Evolutionary conservation across 2,888 invertebrate genomes (phyloP), one percentile per base, ranked within the genome.

Genomic region (Halictus quadricinctus): DNA sequence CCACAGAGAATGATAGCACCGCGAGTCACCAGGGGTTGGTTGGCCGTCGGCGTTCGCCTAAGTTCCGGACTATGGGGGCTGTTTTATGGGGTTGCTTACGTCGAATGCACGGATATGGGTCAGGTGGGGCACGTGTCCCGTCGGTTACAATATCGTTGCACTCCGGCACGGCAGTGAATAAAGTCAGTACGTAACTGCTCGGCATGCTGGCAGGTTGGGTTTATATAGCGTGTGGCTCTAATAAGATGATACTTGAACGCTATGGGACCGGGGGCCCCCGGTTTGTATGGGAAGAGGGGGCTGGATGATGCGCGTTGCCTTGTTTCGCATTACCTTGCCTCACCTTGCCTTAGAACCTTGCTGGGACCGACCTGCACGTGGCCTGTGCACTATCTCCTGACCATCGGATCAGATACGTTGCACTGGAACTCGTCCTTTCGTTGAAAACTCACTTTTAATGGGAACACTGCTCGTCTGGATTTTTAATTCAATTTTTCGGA

Each of bases 171-270:
- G 88, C 91, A 90, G 86, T 88, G 91, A 87, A 91, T 91, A 91
- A 90, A 92, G 92, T 91, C 92, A 88, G 91, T 92, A 91, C 89
- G 91, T 92, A 93, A 94, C 94, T 94, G 93, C 91, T 91, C 91
- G 92, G 91, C 91, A 93, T 93, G 87, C 91, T 89, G 92, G 90
- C 90, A 93, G 92, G 88, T 92, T 92, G 93, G 92, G 94, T 94
- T 94, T 94, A 94, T 94, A 94, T 94, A 94, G 94, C 93, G 91
- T 90, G 91, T 54, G 54, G 91, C 91, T 91, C 93, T 94, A 94
- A 94, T 94, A 94, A 94, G 94, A 93, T 93, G 94, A 93, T 93
- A 93, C 93, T 92, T 91, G 93, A 91, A 89, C 87, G 88, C 76
- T 88, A 84, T 79, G 87, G 90, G 88, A 87, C 88, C 89, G 79